These are phyloP conservation scores for Pristionchus fissidentatus DNA, from an alignment of 2,888 invertebrate genomes.

Conservation along the genomic window DNA sequence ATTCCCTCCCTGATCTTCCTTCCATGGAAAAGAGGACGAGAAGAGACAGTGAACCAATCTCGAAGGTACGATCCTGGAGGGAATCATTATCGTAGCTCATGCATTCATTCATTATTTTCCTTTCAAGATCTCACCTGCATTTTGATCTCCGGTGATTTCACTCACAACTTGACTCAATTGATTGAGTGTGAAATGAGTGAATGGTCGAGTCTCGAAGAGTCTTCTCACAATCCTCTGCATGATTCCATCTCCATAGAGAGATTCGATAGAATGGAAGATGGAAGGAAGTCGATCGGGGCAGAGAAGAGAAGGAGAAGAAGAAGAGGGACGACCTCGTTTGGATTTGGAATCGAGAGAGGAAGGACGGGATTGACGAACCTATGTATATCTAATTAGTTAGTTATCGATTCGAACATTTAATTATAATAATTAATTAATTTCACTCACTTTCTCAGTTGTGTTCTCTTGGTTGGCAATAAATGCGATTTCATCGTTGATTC, in stretches of 20 bases:
- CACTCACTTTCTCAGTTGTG: conserved; percentile 30
- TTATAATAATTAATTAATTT: neutral
- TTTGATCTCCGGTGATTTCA: conserved; percentile 16
- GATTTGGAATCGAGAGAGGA: conserved; percentile 11
- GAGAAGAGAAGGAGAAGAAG: neutral
- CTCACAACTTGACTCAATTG: neutral
- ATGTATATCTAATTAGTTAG: too few relatives aligned
- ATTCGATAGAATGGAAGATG: conserved; percentile 41
- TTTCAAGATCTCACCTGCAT: conserved; percentile 26
- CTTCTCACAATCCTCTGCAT: neutral
- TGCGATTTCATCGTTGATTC: conserved; percentile 59
- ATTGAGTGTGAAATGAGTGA: neutral
- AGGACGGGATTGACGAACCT: conserved; percentile 21
- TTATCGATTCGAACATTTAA: neutral
- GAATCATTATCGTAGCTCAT: neutral
- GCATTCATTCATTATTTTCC: neutral
- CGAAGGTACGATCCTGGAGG: conserved; percentile 8
- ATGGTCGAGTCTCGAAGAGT: neutral
- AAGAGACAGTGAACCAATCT: conserved; percentile 32
- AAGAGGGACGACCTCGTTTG: neutral
- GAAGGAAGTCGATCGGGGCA: conserved; percentile 37
- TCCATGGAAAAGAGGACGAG: conserved; percentile 37
- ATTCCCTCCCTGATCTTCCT: conserved; percentile 6
- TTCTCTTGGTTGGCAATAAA: conserved; percentile 50
- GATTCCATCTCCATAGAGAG: conserved; percentile 15